Percentiles rank a stretch among this genome's conserved stretches.
These are phyloP conservation scores for Hypotaenidia philippensis DNA, from an alignment of 2,797 vertebrate species.

Conservation along the genomic window DNA sequence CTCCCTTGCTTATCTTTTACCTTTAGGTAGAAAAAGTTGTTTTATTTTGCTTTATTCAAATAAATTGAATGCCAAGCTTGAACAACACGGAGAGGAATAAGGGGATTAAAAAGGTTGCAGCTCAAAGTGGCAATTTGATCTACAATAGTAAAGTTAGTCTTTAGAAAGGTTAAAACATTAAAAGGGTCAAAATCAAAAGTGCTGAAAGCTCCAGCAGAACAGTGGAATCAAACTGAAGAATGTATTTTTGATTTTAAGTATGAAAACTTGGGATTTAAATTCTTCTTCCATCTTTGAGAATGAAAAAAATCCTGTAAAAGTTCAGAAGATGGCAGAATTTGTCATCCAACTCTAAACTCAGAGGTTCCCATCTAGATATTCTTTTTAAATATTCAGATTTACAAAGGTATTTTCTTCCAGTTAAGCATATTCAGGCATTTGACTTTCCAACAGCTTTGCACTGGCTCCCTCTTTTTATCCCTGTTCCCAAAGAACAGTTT, in stretches of 20 bases:
- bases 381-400: neutral
- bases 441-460: neutral
- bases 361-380: neutral
- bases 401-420: neutral
- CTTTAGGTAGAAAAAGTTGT: neutral
- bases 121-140: neutral
- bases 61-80: conserved; percentile 7
- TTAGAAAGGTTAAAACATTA: neutral
- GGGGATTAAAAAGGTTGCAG: neutral
- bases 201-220: neutral
- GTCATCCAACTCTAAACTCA: neutral
- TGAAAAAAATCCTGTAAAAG: neutral
- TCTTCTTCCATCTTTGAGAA: neutral
- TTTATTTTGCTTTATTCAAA: neutral
- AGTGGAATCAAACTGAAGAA: neutral
- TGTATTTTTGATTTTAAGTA: neutral
- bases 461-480: neutral
- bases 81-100: neutral
- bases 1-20: neutral
- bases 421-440: neutral
- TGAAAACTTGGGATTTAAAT: neutral
- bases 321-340: neutral
- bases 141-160: neutral
- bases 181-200: neutral
- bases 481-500: neutral